Percentiles rank a stretch among this genome's conserved stretches.
Conservation (phyloP, 2,113 vertebrate genomes). For the Barbus barbus region DNA sequence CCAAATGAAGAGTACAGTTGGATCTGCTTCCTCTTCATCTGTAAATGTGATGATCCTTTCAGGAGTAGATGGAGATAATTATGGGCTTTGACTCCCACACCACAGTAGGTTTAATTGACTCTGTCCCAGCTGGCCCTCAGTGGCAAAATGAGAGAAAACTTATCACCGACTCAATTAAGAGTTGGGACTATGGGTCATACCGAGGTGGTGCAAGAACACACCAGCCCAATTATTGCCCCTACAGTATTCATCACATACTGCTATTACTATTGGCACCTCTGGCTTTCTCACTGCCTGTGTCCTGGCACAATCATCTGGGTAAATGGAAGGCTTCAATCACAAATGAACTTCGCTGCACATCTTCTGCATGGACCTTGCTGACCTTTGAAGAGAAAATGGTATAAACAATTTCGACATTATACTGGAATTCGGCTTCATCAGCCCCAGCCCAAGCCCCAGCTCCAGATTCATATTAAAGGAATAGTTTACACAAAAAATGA, state of each 20-base stretch:
- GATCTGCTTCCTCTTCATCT: background rate
- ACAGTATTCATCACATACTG: conserved; percentile 41
- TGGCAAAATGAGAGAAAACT: conserved; percentile 45
- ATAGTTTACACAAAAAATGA: background rate
- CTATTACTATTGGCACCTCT: conserved; percentile 18
- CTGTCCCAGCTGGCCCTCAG: conserved; percentile 43
- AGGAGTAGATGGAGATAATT: conserved; percentile 11
- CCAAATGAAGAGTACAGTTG: background rate
- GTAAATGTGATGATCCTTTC: background rate
- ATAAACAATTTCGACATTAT: conserved; percentile 6
- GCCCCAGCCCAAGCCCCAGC: too few relatives aligned
- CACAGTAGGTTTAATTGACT: conserved; percentile 41
- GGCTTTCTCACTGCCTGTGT: conserved; percentile 42
- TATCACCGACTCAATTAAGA: conserved; percentile 38
- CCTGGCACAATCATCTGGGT: conserved; percentile 24
- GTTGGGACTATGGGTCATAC: conserved; percentile 26
- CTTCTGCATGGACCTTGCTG: conserved; percentile 22
- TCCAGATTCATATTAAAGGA: background rate
- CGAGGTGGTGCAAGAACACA: conserved; percentile 3
- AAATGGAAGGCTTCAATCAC: conserved; percentile 30
- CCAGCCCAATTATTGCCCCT: background rate
- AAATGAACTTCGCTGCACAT: conserved; percentile 25
- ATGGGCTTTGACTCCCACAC: conserved; percentile 29
- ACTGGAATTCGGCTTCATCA: background rate
- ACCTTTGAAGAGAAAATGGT: conserved; percentile 15